Conservation (phyloP, 2,113 vertebrate genomes). For the Taurulus bubalis region DNA sequence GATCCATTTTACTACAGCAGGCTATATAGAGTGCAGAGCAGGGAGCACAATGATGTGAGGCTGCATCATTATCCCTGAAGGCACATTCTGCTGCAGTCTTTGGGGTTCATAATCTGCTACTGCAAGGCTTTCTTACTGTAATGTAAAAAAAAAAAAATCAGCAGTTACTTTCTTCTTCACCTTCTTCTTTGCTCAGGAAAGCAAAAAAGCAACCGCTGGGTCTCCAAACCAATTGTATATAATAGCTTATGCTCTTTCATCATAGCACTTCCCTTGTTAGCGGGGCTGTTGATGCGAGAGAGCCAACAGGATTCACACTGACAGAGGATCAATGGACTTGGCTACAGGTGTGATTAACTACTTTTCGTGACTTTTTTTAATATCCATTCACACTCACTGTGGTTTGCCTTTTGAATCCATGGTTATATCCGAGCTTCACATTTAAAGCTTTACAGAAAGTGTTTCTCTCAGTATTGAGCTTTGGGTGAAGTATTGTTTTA, state of each 20-base stretch:
- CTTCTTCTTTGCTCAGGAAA: background rate
- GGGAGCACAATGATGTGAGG: background rate
- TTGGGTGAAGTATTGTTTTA: background rate
- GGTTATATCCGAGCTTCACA: background rate
- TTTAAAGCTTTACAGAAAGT: background rate
- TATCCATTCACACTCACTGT: no score
- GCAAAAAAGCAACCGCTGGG: background rate
- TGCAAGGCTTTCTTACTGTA: background rate
- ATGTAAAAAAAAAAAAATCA: background rate
- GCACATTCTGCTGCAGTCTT: slow-evolving; percentile 2
- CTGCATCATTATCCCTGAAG: slow-evolving; percentile 17
- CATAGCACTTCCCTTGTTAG: background rate
- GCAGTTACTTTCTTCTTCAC: background rate
- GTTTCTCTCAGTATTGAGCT: background rate
- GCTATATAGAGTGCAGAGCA: background rate
- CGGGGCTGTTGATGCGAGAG: background rate
- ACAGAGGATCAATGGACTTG: background rate
- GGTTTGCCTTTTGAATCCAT: background rate
- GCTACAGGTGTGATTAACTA: background rate
- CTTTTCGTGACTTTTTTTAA: background rate
- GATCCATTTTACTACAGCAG: background rate
- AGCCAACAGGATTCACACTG: background rate
- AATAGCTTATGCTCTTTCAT: background rate
- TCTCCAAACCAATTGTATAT: background rate
- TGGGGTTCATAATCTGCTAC: slow-evolving; percentile 5